phyloP scores from a whole-genome alignment of 2,113 vertebrate species.

The Rhinolophus ferrumequinum region DNA sequence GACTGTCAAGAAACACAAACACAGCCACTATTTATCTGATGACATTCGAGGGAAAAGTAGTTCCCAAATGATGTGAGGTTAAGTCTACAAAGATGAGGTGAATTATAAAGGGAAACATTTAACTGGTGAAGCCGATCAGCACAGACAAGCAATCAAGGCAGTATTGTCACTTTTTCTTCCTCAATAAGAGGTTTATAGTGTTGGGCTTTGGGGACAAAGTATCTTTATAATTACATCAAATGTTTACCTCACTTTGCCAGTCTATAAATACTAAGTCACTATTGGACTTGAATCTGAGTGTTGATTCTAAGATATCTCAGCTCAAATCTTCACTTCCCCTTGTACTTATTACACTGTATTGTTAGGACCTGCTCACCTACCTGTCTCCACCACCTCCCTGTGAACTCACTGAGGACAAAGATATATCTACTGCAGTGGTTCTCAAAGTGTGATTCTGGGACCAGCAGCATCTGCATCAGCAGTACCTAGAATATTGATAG shows the following conservation, averaged over 20 bases:
- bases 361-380: not conserved
- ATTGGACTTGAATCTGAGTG: not conserved
- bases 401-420: not conserved
- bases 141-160: not conserved
- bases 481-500: not conserved
- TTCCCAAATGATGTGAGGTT: constrained; percentile 19
- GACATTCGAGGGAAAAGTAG: not conserved
- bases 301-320: not conserved
- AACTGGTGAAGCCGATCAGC: not conserved
- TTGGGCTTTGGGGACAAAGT: not conserved
- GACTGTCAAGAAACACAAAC: constrained; percentile 37
- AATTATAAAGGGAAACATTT: constrained; percentile 9
- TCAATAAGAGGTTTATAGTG: not conserved
- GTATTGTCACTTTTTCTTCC: not conserved
- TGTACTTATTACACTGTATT: not conserved
- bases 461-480: not conserved
- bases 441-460: not conserved
- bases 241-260: constrained; percentile 28
- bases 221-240: not conserved
- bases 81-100: constrained; percentile 8
- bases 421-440: not conserved
- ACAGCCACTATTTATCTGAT: not conserved
- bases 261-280: not conserved
- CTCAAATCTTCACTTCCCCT: not conserved
- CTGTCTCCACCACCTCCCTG: not conserved